phyloP scores from a whole-genome alignment of 1,140 invertebrate genomes.

The Neodiprion virginianus region DNA sequence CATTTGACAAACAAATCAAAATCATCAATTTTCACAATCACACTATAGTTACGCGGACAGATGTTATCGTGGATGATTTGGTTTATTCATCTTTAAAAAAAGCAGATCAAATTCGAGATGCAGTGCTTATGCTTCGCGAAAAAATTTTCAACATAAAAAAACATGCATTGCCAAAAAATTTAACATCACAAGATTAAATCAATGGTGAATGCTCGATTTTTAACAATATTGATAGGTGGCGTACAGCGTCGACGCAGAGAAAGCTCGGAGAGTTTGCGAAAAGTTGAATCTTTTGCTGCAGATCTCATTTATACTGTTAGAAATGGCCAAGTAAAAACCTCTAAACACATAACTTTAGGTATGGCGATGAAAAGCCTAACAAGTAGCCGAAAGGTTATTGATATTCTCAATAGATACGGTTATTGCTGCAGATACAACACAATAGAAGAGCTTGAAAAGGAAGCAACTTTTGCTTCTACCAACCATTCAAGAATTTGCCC shows the following conservation, averaged over 20 bases:
- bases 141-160: neutral
- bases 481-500: conserved; percentile 30
- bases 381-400: conserved; percentile 42
- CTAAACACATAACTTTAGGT: conserved; percentile 42
- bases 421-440: conserved; percentile 42
- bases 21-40: neutral
- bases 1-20: conserved; percentile 1
- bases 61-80: neutral
- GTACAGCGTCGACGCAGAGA: neutral
- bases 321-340: conserved; percentile 30
- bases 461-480: conserved; percentile 30
- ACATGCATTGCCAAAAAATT: neutral
- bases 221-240: neutral
- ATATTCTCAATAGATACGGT: conserved; percentile 29
- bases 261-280: neutral
- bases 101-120: neutral
- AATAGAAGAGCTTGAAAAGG: conserved; percentile 41
- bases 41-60: neutral
- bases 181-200: neutral
- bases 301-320: neutral
- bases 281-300: neutral
- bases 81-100: neutral
- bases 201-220: neutral
- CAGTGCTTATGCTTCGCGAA: neutral
- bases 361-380: conserved; percentile 47